Evolutionary conservation across 2,888 invertebrate genomes (phyloP).

Genomic region (Drosophila atripex): DNA sequence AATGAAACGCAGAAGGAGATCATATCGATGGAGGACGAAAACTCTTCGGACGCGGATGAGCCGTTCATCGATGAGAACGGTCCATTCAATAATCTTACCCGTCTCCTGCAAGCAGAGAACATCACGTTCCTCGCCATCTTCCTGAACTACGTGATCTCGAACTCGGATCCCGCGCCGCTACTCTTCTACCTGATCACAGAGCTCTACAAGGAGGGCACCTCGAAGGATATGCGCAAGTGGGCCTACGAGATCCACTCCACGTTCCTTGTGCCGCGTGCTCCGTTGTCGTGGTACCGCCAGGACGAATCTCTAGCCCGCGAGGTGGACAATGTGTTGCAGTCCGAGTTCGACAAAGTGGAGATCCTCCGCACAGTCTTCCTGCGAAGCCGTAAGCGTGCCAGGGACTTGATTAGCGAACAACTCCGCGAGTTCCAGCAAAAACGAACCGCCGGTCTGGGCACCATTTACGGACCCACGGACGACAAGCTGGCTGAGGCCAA

Average conservation of each 20-base stretch:
- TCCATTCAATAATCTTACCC: slow-evolving; percentile 93
- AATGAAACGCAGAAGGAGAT: slow-evolving; percentile 89
- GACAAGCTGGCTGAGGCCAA: slow-evolving; percentile 90
- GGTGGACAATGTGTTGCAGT: slow-evolving; percentile 93
- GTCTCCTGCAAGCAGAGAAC: slow-evolving; percentile 91
- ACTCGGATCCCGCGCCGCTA: slow-evolving; percentile 89
- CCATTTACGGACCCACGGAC: slow-evolving; percentile 95
- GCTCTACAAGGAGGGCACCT: slow-evolving; percentile 92
- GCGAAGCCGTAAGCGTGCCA: slow-evolving; percentile 90
- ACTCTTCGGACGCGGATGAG: slow-evolving; percentile 94
- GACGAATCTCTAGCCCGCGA: slow-evolving; percentile 93
- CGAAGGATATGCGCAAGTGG: slow-evolving; percentile 98
- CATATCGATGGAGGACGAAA: slow-evolving; percentile 98
- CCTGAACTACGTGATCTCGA: slow-evolving; percentile 94
- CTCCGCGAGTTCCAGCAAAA: slow-evolving; percentile 89
- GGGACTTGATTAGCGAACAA: slow-evolving; percentile 83
- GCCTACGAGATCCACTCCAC: slow-evolving; percentile 99
- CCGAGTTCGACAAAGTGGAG: slow-evolving; percentile 95
- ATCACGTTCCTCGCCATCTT: slow-evolving; percentile 96
- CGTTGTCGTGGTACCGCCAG: slow-evolving; percentile 83
- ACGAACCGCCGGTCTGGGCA: slow-evolving; percentile 94
- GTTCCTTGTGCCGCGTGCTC: slow-evolving; percentile 94
- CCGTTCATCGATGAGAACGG: slow-evolving; percentile 91
- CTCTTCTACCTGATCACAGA: slow-evolving; percentile 95
- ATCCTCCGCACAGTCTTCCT: slow-evolving; percentile 94